phyloP scores from a whole-genome alignment of 2,113 vertebrate genomes.

The Tragelaphus scriptus region DNA sequence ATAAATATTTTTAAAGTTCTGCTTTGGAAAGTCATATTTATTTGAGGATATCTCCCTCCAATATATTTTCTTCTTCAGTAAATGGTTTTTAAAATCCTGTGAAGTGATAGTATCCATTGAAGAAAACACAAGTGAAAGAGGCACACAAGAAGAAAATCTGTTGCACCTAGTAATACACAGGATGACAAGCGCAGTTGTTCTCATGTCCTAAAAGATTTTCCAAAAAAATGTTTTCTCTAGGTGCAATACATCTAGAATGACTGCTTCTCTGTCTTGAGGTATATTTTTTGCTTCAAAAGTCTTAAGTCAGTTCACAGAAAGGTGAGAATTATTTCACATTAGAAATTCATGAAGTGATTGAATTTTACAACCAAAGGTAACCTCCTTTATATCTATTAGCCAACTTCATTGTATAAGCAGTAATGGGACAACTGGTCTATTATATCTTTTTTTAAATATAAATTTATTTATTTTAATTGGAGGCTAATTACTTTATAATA shows the following conservation, averaged over 20 bases:
- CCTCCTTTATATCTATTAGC: neutral
- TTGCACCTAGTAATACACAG: neutral
- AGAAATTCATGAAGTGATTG: neutral
- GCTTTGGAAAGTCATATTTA: neutral
- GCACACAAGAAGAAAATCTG: neutral
- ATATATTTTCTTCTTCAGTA: neutral
- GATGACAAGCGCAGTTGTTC: neutral
- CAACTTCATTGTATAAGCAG: neutral
- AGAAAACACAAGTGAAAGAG: neutral
- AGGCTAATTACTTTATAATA: no score
- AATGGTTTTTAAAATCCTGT: neutral
- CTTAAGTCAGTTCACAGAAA: neutral
- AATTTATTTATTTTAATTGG: no score
- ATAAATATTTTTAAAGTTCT: neutral
- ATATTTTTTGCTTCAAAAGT: neutral
- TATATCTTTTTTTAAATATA: neutral
- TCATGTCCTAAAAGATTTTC: neutral
- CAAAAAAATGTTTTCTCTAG: neutral
- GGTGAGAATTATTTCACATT: neutral
- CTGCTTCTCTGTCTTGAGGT: neutral
- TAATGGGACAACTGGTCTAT: neutral
- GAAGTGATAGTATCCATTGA: neutral
- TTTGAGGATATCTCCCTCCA: neutral
- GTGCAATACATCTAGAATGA: neutral
- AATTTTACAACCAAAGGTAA: neutral